Evolutionary conservation across 1,140 invertebrate genomes (phyloP).

Genomic region (Zaprionus davidi): DNA sequence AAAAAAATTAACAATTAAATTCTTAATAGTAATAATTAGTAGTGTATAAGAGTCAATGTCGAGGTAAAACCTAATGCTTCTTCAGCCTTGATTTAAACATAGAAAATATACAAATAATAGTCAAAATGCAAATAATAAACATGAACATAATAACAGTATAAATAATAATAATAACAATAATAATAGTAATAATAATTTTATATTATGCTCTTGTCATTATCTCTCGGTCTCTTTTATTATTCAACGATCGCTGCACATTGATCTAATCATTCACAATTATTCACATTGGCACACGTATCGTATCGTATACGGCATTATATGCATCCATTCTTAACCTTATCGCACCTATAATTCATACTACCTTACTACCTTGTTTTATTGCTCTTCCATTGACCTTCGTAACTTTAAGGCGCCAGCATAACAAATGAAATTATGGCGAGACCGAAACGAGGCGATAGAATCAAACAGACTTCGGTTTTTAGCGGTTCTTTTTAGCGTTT

Average conservation of each 20-base stretch:
- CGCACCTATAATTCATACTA: conserved; percentile 9
- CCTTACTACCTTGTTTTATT: conserved; percentile 25
- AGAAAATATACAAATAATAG: neutral
- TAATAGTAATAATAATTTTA: too few species aligned
- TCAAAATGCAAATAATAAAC: neutral
- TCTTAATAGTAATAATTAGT: too few species aligned
- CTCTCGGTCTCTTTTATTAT: neutral
- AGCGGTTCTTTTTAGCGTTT: conserved; percentile 6
- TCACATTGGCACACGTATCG: conserved; percentile 6
- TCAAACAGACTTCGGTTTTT: neutral
- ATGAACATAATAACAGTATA: neutral
- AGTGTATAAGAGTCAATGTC: neutral
- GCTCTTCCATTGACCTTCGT: conserved; percentile 38
- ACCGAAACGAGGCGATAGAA: conserved; percentile 14
- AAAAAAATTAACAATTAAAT: neutral
- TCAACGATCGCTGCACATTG: conserved; percentile 13
- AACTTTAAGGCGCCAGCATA: conserved; percentile 30
- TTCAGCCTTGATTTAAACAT: neutral
- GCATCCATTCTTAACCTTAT: conserved; percentile 28
- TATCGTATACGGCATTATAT: neutral
- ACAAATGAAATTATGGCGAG: conserved; percentile 18
- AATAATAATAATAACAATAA: neutral
- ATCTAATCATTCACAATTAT: neutral
- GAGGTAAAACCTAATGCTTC: neutral
- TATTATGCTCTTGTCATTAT: neutral